Base-by-base conservation (phyloP, 2,797 vertebrate genomes). In the Spinus olivaceus region DNA sequence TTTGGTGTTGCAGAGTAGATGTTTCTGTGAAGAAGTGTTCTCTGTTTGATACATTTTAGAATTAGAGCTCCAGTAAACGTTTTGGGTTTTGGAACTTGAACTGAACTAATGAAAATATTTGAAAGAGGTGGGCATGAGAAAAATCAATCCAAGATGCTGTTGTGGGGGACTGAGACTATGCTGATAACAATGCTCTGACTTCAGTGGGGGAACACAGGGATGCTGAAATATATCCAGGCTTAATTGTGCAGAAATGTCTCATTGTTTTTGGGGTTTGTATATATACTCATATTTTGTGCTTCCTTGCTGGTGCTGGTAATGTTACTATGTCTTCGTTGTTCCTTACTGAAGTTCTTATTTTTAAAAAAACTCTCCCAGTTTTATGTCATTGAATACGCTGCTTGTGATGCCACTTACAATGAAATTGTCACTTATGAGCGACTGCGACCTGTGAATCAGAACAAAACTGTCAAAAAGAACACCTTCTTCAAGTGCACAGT, bases 381-480 rank as follows among this genome's bases (percentile, higher is more conserved):
- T 97, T 99, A 99, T 44, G 99, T 99, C 95, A 99, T 99, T 63
- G 99, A 99, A 96, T 99, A 99, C 47, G 99, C 99, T 84, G 99
- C 99, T 88, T 99, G 99, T 92, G 99, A 99, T 67, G 99, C 99
- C 94, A 99, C 99, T 76, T 99, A 99, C 97, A 99, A 99, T 46
- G 99, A 99, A 98, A 99, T 99, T 15, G 99, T 99, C 93, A 99
- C 99, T 78, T 99, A 99, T 6, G 99, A 99, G 87, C 98, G 99
- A 74, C 98, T 99, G 94, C 99, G 99, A 84, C 99, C 98, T 71
- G 98, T 99, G 96, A 99, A 99, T 98, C 97, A 98, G 70, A 99
- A 99, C 96, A 99, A 99, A 98, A 98, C 99, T 74, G 98, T 99
- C 96, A 99, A 98, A 90, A 98, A 99, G 97, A 99, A 98, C 97